Conservation (phyloP, 2,113 vertebrate genomes). For the Echinops telfairi region DNA sequence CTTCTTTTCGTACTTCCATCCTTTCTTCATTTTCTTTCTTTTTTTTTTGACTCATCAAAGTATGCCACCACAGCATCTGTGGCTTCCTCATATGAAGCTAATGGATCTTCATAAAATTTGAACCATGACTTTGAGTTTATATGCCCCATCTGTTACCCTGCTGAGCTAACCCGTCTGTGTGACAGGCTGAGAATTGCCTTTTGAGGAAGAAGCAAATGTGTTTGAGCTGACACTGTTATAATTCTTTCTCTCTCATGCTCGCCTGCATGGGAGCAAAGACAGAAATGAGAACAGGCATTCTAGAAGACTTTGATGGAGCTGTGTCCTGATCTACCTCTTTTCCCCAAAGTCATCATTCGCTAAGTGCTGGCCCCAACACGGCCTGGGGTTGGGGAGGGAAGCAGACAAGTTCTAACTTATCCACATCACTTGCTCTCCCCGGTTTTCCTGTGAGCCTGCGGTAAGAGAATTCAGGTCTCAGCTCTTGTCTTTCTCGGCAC, state of each 20-base stretch:
- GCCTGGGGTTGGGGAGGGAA: background rate
- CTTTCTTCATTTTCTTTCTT: background rate
- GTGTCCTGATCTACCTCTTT: background rate
- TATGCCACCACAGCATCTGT: background rate
- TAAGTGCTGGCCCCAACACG: background rate
- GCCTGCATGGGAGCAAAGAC: background rate
- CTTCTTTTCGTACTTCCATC: no score
- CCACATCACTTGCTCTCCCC: background rate
- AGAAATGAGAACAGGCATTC: background rate
- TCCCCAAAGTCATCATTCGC: background rate
- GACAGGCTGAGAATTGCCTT: background rate
- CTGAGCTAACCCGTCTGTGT: constrained; percentile 5
- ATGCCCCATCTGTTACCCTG: background rate
- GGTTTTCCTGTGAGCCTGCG: background rate
- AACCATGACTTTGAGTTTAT: constrained; percentile 14
- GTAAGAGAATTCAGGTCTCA: background rate
- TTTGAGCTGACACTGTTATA: background rate
- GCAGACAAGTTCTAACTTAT: background rate
- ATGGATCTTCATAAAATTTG: constrained; percentile 26
- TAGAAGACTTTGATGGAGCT: background rate
- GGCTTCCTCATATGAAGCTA: constrained; percentile 1
- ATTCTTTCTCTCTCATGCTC: background rate
- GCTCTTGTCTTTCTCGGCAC: background rate
- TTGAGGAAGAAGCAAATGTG: background rate
- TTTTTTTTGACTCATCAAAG: background rate